Evolutionary conservation across 30 jellyfish, hydroid and myxozoan genomes (phyloP), one percentile per base, ranked within the genome.

Genomic region (Hydractinia symbiolongicarpus): DNA sequence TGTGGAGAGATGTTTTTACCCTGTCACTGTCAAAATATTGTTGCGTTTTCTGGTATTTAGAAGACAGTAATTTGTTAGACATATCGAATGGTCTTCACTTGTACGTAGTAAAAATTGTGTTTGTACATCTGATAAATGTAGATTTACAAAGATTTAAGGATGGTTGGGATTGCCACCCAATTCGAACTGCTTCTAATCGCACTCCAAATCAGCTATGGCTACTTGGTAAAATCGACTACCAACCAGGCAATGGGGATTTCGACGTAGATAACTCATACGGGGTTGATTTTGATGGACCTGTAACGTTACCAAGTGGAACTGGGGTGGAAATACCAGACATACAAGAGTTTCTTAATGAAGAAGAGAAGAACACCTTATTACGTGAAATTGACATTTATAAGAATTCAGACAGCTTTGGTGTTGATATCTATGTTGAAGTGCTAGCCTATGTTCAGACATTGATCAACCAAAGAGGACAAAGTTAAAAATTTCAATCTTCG

Each of bases 171-270:
- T 49, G 69, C 19, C 80, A 54, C 40, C 86, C 84, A 61, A 5
- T 82, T 7, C 11, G 50, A 44, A 44, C 79, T 44, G 84, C 49
- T 15, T 7, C 19, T n/a, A 50, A 58, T 53, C 49, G 74, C 10
- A 7, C 84, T 8, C 84, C 84, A 8, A 76, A 76, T 76, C 84
- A 76, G 52, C 51, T 76, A 14, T 53, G 84, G 84, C n/a, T 76
- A 7, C 74, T 44, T 19, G 84, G 84, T 13, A 15, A 67, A 67
- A 67, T 67, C 51, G 21, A 67, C 50, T 67, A 67, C 21, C 78
- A 21, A 20, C 78, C 19, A 13, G 14, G n/a, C 21, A 15, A 67
- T 13, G 50, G 21, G 11, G 78, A 15, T 67, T 15, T 13, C 19
- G 11, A 10, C 11, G 78, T 21, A 10, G 78, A 67, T 67, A 21